These are phyloP conservation scores for Zaprionus capensis DNA, from an alignment of 1,140 invertebrate genomes.

Conservation along the genomic window DNA sequence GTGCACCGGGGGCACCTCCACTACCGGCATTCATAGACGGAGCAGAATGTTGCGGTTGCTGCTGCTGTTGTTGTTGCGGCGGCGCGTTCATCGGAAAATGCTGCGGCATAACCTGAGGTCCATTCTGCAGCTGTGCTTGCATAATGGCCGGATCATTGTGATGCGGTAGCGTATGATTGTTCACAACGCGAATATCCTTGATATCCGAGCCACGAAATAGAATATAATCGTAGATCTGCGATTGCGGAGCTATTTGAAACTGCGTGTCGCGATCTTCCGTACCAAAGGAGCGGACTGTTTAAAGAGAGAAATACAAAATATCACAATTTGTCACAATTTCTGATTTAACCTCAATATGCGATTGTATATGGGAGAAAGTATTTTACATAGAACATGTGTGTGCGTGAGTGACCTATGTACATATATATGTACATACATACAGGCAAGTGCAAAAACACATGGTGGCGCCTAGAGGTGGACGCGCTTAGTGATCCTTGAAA, in stretches of 20 bases:
- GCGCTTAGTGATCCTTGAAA: background rate
- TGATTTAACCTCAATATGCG: conserved; percentile 64
- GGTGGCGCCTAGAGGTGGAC: background rate
- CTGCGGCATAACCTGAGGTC: conserved; percentile 80
- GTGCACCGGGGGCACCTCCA: conserved; percentile 48
- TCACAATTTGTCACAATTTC: conserved; percentile 18
- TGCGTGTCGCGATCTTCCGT: conserved; percentile 98
- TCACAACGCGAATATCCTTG: conserved; percentile 98
- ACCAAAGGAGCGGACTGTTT: conserved; percentile 97
- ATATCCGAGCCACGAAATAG: conserved; percentile 99
- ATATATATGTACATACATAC: background rate
- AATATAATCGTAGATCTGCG: conserved; percentile 99
- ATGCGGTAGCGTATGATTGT: conserved; percentile 89
- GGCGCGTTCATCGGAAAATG: conserved; percentile 79
- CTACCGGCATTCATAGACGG: conserved; percentile 55
- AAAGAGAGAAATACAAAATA: background rate
- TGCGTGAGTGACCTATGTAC: background rate
- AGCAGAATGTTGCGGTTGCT: conserved; percentile 49
- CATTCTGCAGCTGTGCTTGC: conserved; percentile 90
- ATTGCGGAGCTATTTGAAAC: conserved; percentile 96
- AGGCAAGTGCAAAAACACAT: conserved; percentile 9
- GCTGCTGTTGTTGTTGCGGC: conserved; percentile 65
- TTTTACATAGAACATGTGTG: conserved; percentile 1
- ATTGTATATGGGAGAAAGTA: conserved; percentile 15
- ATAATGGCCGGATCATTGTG: conserved; percentile 98